These are phyloP conservation scores for Gymnarchus niloticus DNA, from an alignment of 2,113 vertebrate genomes.

Conservation along the genomic window DNA sequence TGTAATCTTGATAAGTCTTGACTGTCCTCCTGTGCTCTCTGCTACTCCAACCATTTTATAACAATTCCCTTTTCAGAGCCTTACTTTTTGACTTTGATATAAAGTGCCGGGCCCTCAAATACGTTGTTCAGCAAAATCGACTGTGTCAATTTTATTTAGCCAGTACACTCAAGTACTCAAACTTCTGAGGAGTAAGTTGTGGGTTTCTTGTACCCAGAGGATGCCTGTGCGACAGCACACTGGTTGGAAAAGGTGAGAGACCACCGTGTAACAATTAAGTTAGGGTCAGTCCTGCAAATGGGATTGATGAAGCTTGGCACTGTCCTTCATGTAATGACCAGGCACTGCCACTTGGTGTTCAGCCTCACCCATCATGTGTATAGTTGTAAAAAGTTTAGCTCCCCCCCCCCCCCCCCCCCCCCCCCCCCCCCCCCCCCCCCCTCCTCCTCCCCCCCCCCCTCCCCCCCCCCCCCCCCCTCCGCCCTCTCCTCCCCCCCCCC, in stretches of 20 bases:
- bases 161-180: background rate
- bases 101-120: background rate
- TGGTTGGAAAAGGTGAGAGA: background rate
- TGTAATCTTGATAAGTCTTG: no score
- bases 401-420: background rate
- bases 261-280: background rate
- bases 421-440: background rate
- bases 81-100: constrained; percentile 35
- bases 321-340: constrained; percentile 2
- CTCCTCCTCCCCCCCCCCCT: no score
- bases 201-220: background rate
- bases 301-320: constrained; percentile 23
- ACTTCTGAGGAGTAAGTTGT: background rate
- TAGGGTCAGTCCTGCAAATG: constrained; percentile 19
- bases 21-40: constrained; percentile 25
- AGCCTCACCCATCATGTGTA: background rate
- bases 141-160: constrained; percentile 3
- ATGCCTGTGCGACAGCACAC: background rate
- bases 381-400: background rate
- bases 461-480: no score
- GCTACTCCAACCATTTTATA: background rate
- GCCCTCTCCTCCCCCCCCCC: no score
- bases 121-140: background rate
- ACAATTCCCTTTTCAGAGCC: background rate
- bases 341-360: background rate